Conservation (phyloP, 2,113 vertebrate genomes). For the Solea senegalensis region DNA sequence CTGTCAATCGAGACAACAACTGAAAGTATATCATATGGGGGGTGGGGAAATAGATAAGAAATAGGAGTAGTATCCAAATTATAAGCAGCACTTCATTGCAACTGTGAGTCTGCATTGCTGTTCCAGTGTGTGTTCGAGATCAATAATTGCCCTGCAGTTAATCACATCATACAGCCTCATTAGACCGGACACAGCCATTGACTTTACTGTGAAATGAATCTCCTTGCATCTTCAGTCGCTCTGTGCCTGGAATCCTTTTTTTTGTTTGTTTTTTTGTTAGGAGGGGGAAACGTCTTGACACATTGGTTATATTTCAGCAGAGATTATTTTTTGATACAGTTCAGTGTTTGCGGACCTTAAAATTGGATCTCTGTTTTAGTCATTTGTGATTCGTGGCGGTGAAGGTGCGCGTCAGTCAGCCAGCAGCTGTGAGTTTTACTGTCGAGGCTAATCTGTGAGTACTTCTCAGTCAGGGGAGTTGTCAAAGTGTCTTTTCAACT, state of each 20-base stretch:
- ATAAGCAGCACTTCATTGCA: constrained; percentile 12
- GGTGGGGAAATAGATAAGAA: neutral
- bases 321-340: neutral
- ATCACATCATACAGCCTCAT: constrained; percentile 60
- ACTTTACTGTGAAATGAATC: constrained; percentile 21
- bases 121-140: constrained; percentile 28
- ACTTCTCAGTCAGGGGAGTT: constrained; percentile 2
- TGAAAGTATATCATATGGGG: neutral
- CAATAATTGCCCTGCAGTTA: constrained; percentile 63
- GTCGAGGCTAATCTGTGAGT: neutral
- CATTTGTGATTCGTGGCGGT: neutral
- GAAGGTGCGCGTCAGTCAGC: no score
- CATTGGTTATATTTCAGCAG: no score
- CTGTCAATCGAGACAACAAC: neutral
- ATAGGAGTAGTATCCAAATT: neutral
- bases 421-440: no score
- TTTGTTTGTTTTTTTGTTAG: no score
- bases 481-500: constrained; percentile 19
- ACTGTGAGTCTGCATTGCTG: neutral
- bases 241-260: neutral
- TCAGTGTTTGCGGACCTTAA: neutral
- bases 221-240: constrained; percentile 23
- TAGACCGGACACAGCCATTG: constrained; percentile 31
- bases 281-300: neutral
- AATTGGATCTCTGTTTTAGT: neutral